Conservation (phyloP, 2,113 vertebrate species). For the Calyptommatus sinebrachiatus region DNA sequence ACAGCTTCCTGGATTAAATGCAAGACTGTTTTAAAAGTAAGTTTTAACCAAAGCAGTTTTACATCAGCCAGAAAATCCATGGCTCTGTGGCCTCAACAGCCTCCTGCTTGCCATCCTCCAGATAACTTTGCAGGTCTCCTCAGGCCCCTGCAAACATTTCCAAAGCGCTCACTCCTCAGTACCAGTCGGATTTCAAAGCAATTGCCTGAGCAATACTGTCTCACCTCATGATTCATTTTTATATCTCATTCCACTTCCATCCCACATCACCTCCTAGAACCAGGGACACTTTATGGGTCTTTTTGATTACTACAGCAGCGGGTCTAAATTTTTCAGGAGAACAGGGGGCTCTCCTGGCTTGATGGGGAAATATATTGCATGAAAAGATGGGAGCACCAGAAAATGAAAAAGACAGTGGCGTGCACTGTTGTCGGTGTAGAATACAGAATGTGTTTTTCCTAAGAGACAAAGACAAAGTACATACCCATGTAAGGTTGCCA, state of each 20-base stretch:
- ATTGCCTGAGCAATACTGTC: slow-evolving; percentile 73
- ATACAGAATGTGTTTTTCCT: slow-evolving; percentile 69
- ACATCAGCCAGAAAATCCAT: slow-evolving; percentile 40
- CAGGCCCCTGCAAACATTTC: slow-evolving; percentile 68
- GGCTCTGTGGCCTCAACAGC: slow-evolving; percentile 42
- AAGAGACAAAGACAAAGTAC: slow-evolving; percentile 66
- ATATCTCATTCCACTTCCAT: slow-evolving; percentile 77
- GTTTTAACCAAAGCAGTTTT: slow-evolving; percentile 55
- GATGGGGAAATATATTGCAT: slow-evolving; percentile 56
- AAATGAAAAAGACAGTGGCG: slow-evolving; percentile 68
- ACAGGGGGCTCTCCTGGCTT: slow-evolving; percentile 68
- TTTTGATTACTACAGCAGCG: slow-evolving; percentile 78
- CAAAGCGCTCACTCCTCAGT: slow-evolving; percentile 64
- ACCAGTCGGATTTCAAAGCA: slow-evolving; percentile 70
- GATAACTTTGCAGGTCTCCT: slow-evolving; percentile 65
- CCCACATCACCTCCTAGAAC: slow-evolving; percentile 76
- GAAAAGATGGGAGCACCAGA: slow-evolving; percentile 59
- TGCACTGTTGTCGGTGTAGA: slow-evolving; percentile 62
- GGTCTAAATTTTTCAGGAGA: slow-evolving; percentile 79
- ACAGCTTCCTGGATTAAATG: slow-evolving; percentile 62
- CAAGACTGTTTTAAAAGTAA: slow-evolving; percentile 55
- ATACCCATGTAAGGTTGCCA: slow-evolving; percentile 72
- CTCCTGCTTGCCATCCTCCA: slow-evolving; percentile 37
- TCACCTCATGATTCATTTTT: slow-evolving; percentile 82
- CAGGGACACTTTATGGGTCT: slow-evolving; percentile 80